Evolutionary conservation across 2,888 invertebrate species (phyloP).

Genomic region (Ormyrus thymus): DNA sequence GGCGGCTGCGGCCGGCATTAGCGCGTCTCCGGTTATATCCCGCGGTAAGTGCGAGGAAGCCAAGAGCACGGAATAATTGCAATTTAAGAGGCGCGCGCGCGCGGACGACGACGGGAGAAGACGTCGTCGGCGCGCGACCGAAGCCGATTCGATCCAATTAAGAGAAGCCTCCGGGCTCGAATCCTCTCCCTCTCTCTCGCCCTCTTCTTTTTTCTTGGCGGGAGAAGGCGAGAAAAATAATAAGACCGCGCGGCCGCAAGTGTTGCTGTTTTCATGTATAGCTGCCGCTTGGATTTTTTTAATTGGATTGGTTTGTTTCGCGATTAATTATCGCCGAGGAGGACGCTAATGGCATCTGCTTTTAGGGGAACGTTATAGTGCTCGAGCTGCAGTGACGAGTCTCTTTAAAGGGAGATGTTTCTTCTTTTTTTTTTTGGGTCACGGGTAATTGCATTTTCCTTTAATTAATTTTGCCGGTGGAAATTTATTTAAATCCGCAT

Average conservation of each 20-base stretch:
- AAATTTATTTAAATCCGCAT: too few relatives aligned
- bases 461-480: too few relatives aligned
- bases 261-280: slow-evolving; percentile 1
- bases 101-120: slow-evolving; percentile 45
- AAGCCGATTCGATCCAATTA: slow-evolving; percentile 68
- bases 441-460: too few relatives aligned
- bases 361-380: too few relatives aligned
- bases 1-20: neutral
- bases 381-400: too few relatives aligned
- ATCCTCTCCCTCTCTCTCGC: neutral
- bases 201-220: neutral
- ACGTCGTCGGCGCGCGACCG: slow-evolving; percentile 44
- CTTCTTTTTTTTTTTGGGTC: too few relatives aligned
- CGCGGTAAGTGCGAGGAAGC: slow-evolving; percentile 16
- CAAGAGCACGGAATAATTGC: slow-evolving; percentile 63
- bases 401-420: too few relatives aligned
- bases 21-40: slow-evolving; percentile 9
- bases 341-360: slow-evolving; percentile 4
- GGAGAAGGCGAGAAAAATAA: slow-evolving; percentile 24
- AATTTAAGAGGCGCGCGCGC: slow-evolving; percentile 65
- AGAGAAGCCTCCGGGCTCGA: slow-evolving; percentile 59
- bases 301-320: slow-evolving; percentile 35
- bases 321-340: neutral
- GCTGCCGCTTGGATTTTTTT: neutral
- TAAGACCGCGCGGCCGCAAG: slow-evolving; percentile 23